Conservation (phyloP, 1,140 invertebrate genomes). For the Chrysopa pallens region DNA sequence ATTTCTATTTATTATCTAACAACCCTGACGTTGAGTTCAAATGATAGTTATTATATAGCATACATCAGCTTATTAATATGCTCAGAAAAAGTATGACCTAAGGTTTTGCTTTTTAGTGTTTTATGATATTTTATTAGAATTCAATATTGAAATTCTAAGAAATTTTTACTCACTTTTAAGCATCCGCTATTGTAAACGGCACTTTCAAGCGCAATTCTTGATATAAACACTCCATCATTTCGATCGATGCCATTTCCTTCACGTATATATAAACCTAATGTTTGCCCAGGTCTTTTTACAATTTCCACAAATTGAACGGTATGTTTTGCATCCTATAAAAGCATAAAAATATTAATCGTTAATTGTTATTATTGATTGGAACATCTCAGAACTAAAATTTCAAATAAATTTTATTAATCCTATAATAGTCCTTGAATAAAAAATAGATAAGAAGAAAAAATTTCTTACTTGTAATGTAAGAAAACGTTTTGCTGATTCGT, state of each 20-base stretch:
- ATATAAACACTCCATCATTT: constrained; percentile 94
- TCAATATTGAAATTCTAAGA: too few species aligned
- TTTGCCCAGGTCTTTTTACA: constrained; percentile 96
- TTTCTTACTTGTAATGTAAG: constrained; percentile 22
- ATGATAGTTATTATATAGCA: background rate
- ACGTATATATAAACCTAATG: constrained; percentile 91
- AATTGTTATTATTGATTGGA: background rate
- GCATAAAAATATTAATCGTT: constrained; percentile 8
- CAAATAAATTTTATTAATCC: too few species aligned
- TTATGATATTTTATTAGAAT: too few species aligned
- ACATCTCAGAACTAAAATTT: too few species aligned
- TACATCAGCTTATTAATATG: background rate
- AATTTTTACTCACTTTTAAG: constrained; percentile 41
- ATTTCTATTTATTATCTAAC: too few species aligned
- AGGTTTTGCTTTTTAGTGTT: too few species aligned
- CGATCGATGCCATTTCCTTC: constrained; percentile 90
- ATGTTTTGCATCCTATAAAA: constrained; percentile 64
- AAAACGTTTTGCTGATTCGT: constrained; percentile 68
- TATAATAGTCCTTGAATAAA: too few species aligned
- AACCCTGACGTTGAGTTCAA: too few species aligned
- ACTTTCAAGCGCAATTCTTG: constrained; percentile 90
- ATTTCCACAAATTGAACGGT: constrained; percentile 93
- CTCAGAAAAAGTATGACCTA: background rate
- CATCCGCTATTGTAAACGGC: constrained; percentile 93
- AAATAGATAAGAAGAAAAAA: too few species aligned